Base-by-base conservation (phyloP, 2,888 invertebrate genomes). In the Argyresthia albistria region DNA sequence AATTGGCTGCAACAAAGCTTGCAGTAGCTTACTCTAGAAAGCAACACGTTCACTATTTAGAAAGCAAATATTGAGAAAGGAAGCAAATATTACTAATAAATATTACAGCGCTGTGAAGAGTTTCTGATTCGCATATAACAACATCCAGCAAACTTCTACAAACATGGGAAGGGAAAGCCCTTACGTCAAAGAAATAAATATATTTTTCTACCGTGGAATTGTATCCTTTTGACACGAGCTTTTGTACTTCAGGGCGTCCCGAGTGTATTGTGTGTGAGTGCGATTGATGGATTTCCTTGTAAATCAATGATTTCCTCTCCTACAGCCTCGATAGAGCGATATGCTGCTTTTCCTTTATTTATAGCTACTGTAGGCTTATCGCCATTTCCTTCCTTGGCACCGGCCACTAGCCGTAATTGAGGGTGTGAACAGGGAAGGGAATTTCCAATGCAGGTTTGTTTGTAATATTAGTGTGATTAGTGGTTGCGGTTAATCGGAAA, bases 361-460 rank as follows among this genome's bases (percentile, higher is more conserved):
- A 25, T 25, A 25, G 25, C 25, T 2, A 25, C 25, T 25, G 3
- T 65, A 67, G 63, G 68, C 70, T 67, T 70, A 60, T 57, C 55
- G 60, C 67, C 64, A 70, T 69, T 65, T 69, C 64, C 69, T 75
- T 73, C 69, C 63, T 66, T 59, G 57, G 58, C 61, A 42, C 42
- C 42, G 42, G 42, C 63, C 67, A 25, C 25, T 25, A 4, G 25
- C 25, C 25, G 25, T 25, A 25, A 25, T 25, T 25, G 25, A 4
- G 10, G 11, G 6, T 42, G 10, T 11, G 10, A 42, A 42, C 11
- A 10, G 11, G 42, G 4, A 42, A 42, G 11, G 42, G 10, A 42
- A 8, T 42, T 42, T 11, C 12, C 8, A 6, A 1, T 42, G 12
- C 12, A 25, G 11, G 6, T 11, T 4, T 42, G 42, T 25, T 25